Conservation (phyloP, 2,113 vertebrate species). For the Sorex fumeus region DNA sequence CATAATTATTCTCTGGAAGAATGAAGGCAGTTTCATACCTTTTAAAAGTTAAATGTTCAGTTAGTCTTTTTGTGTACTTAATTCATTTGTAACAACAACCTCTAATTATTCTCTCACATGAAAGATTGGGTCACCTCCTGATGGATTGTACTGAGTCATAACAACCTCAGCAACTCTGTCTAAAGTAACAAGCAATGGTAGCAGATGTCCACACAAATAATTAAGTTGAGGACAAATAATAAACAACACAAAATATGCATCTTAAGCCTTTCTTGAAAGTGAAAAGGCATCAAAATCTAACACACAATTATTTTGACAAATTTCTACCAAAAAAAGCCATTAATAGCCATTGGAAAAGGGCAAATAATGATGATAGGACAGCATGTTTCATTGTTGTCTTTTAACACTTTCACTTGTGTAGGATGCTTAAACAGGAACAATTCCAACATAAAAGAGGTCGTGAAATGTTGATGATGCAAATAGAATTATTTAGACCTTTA, state of each 20-base stretch:
- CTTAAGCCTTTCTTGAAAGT: not conserved
- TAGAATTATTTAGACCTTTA: conserved; percentile 7
- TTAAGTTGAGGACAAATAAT: conserved; percentile 57
- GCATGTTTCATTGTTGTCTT: conserved; percentile 1
- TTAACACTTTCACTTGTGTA: not conserved
- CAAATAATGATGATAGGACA: not conserved
- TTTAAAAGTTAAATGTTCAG: conserved; percentile 59
- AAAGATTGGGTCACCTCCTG: conserved; percentile 70
- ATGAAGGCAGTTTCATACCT: not conserved
- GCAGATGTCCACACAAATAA: conserved; percentile 57
- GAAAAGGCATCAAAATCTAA: conserved; percentile 25
- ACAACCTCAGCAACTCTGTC: conserved; percentile 57
- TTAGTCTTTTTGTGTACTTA: not conserved
- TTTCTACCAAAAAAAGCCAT: not conserved
- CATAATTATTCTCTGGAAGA: conserved; percentile 23
- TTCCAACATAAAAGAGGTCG: conserved; percentile 50
- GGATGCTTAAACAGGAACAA: conserved; percentile 39
- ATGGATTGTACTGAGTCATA: conserved; percentile 75
- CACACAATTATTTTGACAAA: conserved; percentile 41
- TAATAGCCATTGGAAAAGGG: conserved; percentile 16
- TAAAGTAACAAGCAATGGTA: conserved; percentile 51
- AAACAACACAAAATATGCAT: conserved; percentile 53
- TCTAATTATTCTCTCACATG: conserved; percentile 76
- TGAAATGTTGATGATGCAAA: conserved; percentile 51
- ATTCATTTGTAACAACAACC: conserved; percentile 62